Percentiles rank a stretch among this genome's conserved stretches.
Conservation (phyloP, 53 echinoderm and acorn worm species). For the Holothuria scabra region DNA sequence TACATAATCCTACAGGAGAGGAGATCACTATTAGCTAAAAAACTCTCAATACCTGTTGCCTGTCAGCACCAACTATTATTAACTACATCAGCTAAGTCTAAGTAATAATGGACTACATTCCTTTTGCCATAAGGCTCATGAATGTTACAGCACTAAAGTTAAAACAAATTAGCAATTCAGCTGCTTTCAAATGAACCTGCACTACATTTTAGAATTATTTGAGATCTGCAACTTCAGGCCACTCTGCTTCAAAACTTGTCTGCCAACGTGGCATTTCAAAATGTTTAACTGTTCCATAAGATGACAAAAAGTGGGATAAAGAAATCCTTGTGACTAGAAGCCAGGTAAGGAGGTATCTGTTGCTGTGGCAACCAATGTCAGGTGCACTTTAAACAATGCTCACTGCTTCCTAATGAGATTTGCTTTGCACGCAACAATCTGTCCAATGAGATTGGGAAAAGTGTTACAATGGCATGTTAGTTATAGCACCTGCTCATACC, state of each 20-base stretch:
- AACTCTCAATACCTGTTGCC: too few relatives aligned
- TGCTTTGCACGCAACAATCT: slow-evolving; percentile 33
- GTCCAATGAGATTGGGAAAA: background rate
- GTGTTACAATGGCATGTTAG: slow-evolving; percentile 23
- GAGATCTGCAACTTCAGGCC: background rate
- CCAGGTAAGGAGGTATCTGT: slow-evolving; percentile 13
- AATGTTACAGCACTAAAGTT: too few relatives aligned
- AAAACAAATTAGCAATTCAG: background rate
- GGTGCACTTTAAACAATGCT: slow-evolving; percentile 37
- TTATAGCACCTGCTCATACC: slow-evolving; percentile 24
- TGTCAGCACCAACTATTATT: too few relatives aligned
- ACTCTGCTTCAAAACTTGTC: background rate
- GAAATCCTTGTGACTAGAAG: background rate
- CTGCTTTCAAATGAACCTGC: background rate
- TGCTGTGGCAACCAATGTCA: slow-evolving; percentile 18
- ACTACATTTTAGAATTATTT: background rate
- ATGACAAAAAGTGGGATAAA: too few relatives aligned
- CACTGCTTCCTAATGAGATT: slow-evolving; percentile 34
- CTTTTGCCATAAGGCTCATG: too few relatives aligned
- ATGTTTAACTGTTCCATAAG: too few relatives aligned
- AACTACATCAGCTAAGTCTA: too few relatives aligned
- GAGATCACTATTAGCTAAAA: too few relatives aligned
- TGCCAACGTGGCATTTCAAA: background rate
- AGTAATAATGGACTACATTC: too few relatives aligned
- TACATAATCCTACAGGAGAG: too few relatives aligned